Percentiles rank a stretch among this genome's conserved stretches.
Evolutionary conservation across 2,888 invertebrate species (phyloP).

Genomic region (Aphodius sticticus): DNA sequence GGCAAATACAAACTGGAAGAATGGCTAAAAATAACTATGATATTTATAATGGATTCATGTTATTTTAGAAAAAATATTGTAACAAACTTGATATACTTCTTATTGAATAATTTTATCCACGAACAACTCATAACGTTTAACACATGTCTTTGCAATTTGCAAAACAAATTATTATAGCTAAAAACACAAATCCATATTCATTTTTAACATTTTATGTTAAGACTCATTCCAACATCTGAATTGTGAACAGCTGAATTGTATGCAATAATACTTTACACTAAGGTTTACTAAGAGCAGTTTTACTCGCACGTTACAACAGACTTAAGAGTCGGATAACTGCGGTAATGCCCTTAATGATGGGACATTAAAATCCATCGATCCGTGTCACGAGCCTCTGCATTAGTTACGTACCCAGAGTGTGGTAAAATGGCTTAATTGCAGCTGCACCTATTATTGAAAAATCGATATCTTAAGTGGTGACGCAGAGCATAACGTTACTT

Average conservation of each 20-base stretch:
- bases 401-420: neutral
- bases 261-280: neutral
- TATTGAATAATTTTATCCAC: no score
- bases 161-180: no score
- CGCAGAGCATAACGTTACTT: slow-evolving; percentile 10
- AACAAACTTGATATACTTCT: no score
- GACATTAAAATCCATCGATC: slow-evolving; percentile 14
- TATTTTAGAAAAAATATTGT: no score
- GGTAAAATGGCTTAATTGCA: slow-evolving; percentile 15
- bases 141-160: no score
- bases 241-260: neutral
- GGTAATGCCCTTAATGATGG: slow-evolving; percentile 7
- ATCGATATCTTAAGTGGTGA: slow-evolving; percentile 18
- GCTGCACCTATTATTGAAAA: slow-evolving; percentile 12
- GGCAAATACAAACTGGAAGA: no score
- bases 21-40: no score
- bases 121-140: no score
- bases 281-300: neutral
- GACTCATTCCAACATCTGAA: no score
- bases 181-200: no score
- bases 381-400: neutral
- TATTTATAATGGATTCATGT: no score
- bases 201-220: no score
- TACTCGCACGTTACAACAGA: neutral
- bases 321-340: neutral